phyloP scores from a whole-genome alignment of 2,888 invertebrate species.

The Tanaodytes sp. region DNA sequence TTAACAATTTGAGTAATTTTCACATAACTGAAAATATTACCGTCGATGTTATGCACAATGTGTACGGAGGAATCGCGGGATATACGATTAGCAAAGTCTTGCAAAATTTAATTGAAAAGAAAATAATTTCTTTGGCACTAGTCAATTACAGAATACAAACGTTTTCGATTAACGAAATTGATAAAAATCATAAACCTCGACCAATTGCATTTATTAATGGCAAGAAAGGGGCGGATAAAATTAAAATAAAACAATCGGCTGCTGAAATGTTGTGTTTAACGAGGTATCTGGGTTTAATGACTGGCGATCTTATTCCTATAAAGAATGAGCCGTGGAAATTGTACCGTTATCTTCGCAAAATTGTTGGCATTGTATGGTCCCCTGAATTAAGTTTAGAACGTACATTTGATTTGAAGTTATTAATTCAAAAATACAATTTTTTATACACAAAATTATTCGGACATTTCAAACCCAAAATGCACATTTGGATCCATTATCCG shows the following conservation, averaged over 20 bases:
- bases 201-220: not conserved
- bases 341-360: not conserved
- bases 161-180: not conserved
- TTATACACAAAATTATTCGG: too few species aligned
- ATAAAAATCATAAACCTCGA: not conserved
- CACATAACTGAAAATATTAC: conserved; percentile 6
- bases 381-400: too few species aligned
- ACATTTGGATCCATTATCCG: not conserved
- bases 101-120: not conserved
- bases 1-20: conserved; percentile 3
- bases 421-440: too few species aligned
- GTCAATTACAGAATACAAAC: not conserved
- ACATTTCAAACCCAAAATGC: not conserved
- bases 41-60: conserved; percentile 1
- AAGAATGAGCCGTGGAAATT: not conserved
- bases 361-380: too few species aligned
- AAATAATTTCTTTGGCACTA: not conserved
- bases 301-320: too few species aligned
- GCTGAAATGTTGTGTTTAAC: not conserved
- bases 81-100: not conserved
- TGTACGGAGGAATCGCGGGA: not conserved
- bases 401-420: too few species aligned
- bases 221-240: not conserved
- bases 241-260: not conserved
- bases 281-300: not conserved